Evolutionary conservation across 2,797 vertebrate species (phyloP).

Genomic region (Micromesistius poutassou): DNA sequence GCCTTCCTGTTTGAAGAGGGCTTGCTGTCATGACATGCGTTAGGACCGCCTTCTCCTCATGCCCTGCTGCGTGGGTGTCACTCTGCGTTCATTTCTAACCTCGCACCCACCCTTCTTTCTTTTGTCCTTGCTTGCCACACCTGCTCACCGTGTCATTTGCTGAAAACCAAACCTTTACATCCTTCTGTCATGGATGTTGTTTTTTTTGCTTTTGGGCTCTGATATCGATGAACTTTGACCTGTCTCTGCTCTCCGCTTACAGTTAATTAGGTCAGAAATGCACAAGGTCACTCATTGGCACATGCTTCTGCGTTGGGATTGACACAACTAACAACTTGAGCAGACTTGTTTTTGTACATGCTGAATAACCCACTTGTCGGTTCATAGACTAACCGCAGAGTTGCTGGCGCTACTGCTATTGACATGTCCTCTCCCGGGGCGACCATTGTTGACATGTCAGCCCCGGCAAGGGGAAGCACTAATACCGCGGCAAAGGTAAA

Average conservation of each 20-base stretch:
- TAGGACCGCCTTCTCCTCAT: neutral
- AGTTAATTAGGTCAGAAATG: neutral
- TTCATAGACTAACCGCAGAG: constrained; percentile 53
- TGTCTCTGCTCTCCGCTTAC: neutral
- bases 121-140: neutral
- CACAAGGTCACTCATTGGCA: neutral
- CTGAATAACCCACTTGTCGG: constrained; percentile 42
- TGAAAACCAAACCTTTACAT: neutral
- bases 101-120: neutral
- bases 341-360: neutral
- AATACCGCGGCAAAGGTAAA: constrained; percentile 14
- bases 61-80: neutral
- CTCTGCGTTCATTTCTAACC: neutral
- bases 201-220: neutral
- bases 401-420: constrained; percentile 46
- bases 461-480: constrained; percentile 35
- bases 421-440: constrained; percentile 52
- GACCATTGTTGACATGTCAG: constrained; percentile 45
- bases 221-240: neutral
- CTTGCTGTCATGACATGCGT: neutral
- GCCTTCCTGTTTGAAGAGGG: constrained; percentile 14
- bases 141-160: neutral
- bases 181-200: neutral
- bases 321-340: neutral
- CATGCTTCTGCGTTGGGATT: neutral